Evolutionary conservation across 37 sponge, comb jelly and placozoan species (phyloP).

Genomic region (Crambe crambe): DNA sequence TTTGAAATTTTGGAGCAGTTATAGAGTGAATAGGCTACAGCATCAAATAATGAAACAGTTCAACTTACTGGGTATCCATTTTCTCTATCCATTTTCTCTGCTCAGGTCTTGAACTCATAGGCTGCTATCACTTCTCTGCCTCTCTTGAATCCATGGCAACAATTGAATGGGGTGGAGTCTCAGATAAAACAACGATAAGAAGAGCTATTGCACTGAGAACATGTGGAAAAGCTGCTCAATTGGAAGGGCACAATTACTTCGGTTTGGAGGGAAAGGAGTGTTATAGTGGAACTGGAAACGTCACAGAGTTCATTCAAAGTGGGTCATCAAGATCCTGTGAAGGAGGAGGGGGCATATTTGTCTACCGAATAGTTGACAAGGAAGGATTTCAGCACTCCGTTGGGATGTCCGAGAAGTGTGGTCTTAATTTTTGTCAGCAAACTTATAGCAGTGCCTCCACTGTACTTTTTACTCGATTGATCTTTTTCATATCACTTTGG

Average conservation of each 20-base stretch:
- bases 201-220: too few species aligned
- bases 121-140: constrained; percentile 46
- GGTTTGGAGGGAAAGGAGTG: constrained; percentile 38
- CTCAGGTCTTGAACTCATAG: background rate
- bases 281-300: constrained; percentile 29
- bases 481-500: too few species aligned
- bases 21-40: too few species aligned
- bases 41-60: too few species aligned
- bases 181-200: constrained; percentile 4
- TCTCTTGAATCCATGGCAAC: background rate
- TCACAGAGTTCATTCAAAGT: background rate
- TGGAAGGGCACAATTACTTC: constrained; percentile 25
- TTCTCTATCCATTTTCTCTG: background rate
- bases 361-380: constrained; percentile 22
- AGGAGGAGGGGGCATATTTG: constrained; percentile 14
- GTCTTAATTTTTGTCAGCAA: constrained; percentile 9
- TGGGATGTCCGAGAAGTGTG: constrained; percentile 4
- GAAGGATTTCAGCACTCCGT: constrained; percentile 3
- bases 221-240: constrained; percentile 6
- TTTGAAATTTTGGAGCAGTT: too few species aligned
- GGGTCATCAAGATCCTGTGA: constrained; percentile 20
- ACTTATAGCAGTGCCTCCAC: too few species aligned
- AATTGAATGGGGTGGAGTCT: background rate
- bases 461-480: too few species aligned
- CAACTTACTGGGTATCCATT: too few species aligned